Base-by-base conservation (phyloP, 2,113 vertebrate genomes). In the Apus apus region DNA sequence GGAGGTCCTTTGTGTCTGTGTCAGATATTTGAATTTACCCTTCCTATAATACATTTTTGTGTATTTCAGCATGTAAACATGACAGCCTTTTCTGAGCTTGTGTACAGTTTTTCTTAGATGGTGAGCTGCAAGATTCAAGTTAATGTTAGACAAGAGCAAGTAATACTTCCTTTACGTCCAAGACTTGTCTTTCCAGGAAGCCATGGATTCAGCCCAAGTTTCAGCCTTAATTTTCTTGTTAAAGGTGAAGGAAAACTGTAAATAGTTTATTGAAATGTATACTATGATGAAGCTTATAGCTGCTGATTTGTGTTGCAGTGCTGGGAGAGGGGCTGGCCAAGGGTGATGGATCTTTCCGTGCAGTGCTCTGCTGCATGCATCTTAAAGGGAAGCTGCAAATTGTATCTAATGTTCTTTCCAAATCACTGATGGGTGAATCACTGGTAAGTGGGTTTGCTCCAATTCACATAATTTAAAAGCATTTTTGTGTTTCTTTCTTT, bases 361-460 rank as follows among this genome's bases (percentile, higher is more conserved):
- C 98, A 68, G 98, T 98, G 95, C 98, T 99, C 89, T 98, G 98
- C 97, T 98, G 98, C 96, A 98, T 99, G 99, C 98, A 99, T 96
- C 97, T 99, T 98, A 99, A 99, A 94, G 99, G 99, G 82, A 99
- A 99, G 97, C 98, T 99, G 92, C 99, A 99, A 95, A 98, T 98
- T 96, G 99, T 99, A 71, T 98, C 98, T 95, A 98, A 88, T 97
- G 98, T 99, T 97, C 99, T 99, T 92, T 99, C 99, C 95, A 99
- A 99, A 98, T 99, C 99, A 85, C 98, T 99, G 97, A 99, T 99
- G 86, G 99, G 99, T 97, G 99, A 99, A 97, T 99, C 98, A 97
- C 97, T 99, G 99, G 99, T 99, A 99, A 85, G 98, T 97, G 85
- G 81, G 61, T 89, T 84, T 95, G 50, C 56, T 90, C n/a, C 57